Evolutionary conservation across 2,113 vertebrate species (phyloP).

Genomic region (Pomatorhinus ruficollis): DNA sequence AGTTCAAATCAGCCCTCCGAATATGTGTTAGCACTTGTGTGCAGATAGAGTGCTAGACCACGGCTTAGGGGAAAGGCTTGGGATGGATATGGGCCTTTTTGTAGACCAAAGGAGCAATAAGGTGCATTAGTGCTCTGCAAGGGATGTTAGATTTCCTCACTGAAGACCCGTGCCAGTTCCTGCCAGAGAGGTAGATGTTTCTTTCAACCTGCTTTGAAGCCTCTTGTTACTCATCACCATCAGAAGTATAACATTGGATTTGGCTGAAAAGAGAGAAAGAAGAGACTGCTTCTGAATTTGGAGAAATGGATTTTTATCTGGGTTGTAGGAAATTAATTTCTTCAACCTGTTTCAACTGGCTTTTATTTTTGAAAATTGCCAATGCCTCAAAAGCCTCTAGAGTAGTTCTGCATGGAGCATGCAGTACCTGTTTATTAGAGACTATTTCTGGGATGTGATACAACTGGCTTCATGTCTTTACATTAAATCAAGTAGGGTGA

Average conservation of each 20-base stretch:
- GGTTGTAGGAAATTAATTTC: background rate
- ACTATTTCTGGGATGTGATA: background rate
- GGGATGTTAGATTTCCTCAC: background rate
- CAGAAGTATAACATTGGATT: background rate
- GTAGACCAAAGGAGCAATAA: background rate
- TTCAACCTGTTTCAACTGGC: background rate
- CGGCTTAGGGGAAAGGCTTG: background rate
- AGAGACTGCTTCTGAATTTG: background rate
- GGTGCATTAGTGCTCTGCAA: background rate
- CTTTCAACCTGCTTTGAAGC: background rate
- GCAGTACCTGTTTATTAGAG: background rate
- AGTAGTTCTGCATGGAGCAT: rapidly evolving
- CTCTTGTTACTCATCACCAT: background rate
- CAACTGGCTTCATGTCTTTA: background rate
- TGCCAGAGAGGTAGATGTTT: background rate
- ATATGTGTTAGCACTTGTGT: background rate
- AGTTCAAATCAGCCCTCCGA: background rate
- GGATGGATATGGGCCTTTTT: background rate
- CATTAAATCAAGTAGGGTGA: background rate
- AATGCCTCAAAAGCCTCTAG: background rate
- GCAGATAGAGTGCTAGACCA: background rate
- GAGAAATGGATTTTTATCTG: background rate
- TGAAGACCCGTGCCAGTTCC: background rate
- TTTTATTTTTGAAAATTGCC: background rate
- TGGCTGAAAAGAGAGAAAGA: background rate